Evolutionary conservation across 2,113 vertebrate species (phyloP).

Genomic region (Quiscalus mexicanus): DNA sequence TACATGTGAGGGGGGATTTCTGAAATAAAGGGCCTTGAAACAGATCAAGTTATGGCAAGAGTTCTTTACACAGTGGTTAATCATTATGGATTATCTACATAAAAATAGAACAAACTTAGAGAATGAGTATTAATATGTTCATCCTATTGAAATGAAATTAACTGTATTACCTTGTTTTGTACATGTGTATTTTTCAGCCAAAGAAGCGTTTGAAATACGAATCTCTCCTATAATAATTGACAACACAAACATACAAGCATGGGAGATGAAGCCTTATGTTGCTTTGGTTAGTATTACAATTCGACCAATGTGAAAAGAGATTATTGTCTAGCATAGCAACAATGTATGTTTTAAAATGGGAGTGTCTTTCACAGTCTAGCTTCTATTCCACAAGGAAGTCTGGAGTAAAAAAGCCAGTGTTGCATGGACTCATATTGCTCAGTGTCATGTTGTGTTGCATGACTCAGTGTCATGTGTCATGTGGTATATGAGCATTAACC

Average conservation of each 20-base stretch:
- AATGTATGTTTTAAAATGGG: not conserved
- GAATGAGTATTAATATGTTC: not conserved
- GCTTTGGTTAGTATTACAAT: conserved; percentile 83
- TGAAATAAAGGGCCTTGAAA: not conserved
- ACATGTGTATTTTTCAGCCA: conserved; percentile 80
- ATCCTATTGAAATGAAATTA: not conserved
- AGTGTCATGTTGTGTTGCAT: not conserved
- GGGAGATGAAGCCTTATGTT: conserved; percentile 99
- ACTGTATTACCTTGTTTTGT: not conserved
- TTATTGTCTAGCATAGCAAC: not conserved
- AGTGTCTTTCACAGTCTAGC: not conserved
- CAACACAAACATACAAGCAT: conserved; percentile 95
- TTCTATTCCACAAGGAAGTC: not conserved
- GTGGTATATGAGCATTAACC: not conserved
- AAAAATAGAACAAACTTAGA: not conserved
- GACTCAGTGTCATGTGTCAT: not conserved
- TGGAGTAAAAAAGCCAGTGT: not conserved
- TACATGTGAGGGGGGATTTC: not conserved
- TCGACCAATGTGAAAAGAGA: not conserved
- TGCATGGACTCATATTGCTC: not conserved
- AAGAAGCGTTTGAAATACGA: conserved; percentile 88
- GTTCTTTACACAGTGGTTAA: not conserved
- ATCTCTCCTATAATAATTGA: conserved; percentile 93
- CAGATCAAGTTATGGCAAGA: not conserved
- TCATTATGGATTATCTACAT: not conserved